Evolutionary conservation across 1,140 invertebrate genomes (phyloP).

Genomic region (Brachionus plicatilis): DNA sequence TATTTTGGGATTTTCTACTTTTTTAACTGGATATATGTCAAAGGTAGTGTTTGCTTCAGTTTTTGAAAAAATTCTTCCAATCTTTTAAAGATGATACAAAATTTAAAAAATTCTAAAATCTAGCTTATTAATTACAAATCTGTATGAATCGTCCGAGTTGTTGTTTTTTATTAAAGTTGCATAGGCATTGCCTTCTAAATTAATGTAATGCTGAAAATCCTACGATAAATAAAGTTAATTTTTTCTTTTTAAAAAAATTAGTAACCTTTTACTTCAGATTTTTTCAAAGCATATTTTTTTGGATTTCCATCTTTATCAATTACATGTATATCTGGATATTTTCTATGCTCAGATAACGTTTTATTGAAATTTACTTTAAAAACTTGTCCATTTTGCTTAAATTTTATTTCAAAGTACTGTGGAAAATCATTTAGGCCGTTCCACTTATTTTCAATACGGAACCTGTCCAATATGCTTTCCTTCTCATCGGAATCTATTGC

Average conservation of each 20-base stretch:
- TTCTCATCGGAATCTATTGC: neutral
- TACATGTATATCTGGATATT: neutral
- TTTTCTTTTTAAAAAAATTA: neutral
- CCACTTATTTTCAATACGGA: neutral
- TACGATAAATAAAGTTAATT: neutral
- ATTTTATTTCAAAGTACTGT: neutral
- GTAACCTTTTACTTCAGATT: neutral
- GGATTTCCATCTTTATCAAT: constrained; percentile 10
- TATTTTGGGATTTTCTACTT: neutral
- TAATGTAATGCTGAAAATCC: neutral
- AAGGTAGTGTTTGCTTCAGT: neutral
- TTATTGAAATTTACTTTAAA: neutral
- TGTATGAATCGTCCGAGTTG: neutral
- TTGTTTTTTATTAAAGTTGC: constrained; percentile 7
- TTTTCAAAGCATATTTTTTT: neutral
- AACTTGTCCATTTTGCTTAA: neutral
- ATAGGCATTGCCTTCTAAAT: neutral
- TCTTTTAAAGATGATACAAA: neutral
- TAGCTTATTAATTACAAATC: neutral
- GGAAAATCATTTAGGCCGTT: neutral
- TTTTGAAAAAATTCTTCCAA: neutral
- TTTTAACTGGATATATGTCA: constrained; percentile 5
- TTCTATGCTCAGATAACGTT: neutral
- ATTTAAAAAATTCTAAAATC: neutral
- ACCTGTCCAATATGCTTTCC: neutral